Evolutionary conservation across 2,113 vertebrate genomes (phyloP), one percentile per base, ranked within the genome.

Genomic region (Plestiodon gilberti): DNA sequence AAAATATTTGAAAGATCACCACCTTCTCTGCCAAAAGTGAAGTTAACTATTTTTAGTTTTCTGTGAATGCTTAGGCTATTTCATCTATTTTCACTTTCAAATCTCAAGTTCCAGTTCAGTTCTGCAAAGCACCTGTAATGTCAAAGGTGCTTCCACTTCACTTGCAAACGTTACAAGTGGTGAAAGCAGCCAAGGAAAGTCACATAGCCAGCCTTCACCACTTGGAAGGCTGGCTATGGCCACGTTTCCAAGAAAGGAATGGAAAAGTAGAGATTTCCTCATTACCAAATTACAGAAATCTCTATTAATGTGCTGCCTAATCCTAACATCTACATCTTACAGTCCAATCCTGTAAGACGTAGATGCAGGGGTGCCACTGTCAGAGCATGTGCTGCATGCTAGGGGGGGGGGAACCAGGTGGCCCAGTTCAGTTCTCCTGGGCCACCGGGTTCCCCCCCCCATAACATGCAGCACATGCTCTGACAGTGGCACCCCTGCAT

Each of bases 221-320:
- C 14, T 15, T 70, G 38, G 22, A 82, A 11, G 3, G n/a, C n/a
- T n/a, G 28, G 15, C n/a, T 6, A n/a, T n/a, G n/a, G 2, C 40
- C 74, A 33, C 0, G 0, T 20, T 84, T 25, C 65, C 0, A 0
- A 7, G 64, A 14, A 22, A 18, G 38, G 70, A 40, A 23, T 73
- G 38, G 38, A 73, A 73, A 73, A 43, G 30, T 4, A 30, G 25
- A 64, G 78, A 48, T 28, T 30, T 80, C 3, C 59, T 40, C 40
- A 80, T 38, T n/a, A 61, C 33, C 25, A 81, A 64, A 48, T 48
- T n/a, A n/a, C 28, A 43, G 15, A 30, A 64, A 80, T 64, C 62
- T 28, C 23, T 40, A 80, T 64, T 65, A 48, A 17, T 38, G 25
- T 40, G 78, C 38, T 28, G 28, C 61, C 35, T n/a, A 80, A 80